These are phyloP conservation scores for Pseudococcus longispinus DNA, from an alignment of 2,888 invertebrate species.

Conservation along the genomic window DNA sequence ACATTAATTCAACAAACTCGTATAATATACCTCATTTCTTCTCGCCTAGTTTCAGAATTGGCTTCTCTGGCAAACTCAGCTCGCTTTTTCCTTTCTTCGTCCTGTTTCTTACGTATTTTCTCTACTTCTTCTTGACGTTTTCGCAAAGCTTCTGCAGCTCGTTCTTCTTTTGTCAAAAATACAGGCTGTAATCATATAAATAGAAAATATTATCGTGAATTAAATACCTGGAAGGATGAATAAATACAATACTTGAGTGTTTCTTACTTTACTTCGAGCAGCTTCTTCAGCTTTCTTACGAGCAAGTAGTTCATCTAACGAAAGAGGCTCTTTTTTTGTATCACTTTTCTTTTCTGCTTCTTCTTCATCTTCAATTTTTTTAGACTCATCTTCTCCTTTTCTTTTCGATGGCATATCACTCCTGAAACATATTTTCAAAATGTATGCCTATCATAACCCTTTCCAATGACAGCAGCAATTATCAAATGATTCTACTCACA, in stretches of 20 bases:
- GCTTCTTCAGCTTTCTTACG: conserved; percentile 97
- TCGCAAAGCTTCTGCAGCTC: conserved; percentile 87
- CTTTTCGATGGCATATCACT: conserved; percentile 23
- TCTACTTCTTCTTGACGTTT: conserved; percentile 89
- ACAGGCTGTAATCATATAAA: conserved; percentile 71
- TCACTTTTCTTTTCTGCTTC: conserved; percentile 64
- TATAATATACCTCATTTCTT: conserved; percentile 52
- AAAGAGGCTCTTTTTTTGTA: conserved; percentile 82
- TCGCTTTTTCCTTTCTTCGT: conserved; percentile 73
- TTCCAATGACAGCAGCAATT: background rate
- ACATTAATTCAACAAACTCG: background rate
- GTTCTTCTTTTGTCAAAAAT: conserved; percentile 94
- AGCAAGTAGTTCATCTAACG: conserved; percentile 91
- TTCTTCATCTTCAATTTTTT: conserved; percentile 64
- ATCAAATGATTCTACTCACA: background rate
- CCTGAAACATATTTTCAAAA: background rate
- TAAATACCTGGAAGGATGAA: background rate
- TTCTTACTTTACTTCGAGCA: conserved; percentile 80
- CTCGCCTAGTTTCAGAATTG: conserved; percentile 57
- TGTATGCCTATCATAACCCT: background rate
- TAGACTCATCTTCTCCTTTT: conserved; percentile 59
- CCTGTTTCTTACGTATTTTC: conserved; percentile 75
- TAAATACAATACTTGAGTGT: background rate
- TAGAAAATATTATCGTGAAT: background rate
- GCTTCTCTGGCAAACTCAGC: conserved; percentile 65